Conservation (phyloP, 2,888 invertebrate genomes). For the Sinelater perroti region DNA sequence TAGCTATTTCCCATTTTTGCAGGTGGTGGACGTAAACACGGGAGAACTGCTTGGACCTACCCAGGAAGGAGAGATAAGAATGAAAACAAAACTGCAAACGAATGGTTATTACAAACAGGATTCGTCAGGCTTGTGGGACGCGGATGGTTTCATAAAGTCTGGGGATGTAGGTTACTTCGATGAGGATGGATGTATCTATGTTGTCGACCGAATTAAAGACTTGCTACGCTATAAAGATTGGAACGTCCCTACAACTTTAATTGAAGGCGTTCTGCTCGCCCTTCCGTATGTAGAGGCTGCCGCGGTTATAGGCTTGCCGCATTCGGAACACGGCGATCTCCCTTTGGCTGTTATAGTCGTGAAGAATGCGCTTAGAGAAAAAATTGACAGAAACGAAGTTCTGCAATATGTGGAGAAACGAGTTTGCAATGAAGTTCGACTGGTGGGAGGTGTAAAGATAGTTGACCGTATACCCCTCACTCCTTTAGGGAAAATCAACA, state of each 20-base stretch:
- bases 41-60: conserved; percentile 59
- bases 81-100: conserved; percentile 57
- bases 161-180: conserved; percentile 66
- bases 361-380: conserved; percentile 3
- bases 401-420: conserved; percentile 45
- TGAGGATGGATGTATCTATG: conserved; percentile 61
- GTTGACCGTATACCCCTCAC: conserved; percentile 47
- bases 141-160: conserved; percentile 63
- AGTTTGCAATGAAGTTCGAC: conserved; percentile 44
- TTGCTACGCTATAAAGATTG: conserved; percentile 54
- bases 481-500: conserved; percentile 49
- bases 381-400: conserved; percentile 45
- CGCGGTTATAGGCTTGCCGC: conserved; percentile 80
- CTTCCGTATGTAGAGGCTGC: conserved; percentile 79
- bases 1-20: no score
- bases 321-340: conserved; percentile 73
- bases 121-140: conserved; percentile 60
- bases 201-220: conserved; percentile 64
- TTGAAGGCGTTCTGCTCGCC: conserved; percentile 74
- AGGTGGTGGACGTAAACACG: conserved; percentile 58
- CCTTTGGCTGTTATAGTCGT: conserved; percentile 71
- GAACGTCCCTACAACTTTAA: conserved; percentile 77
- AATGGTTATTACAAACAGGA: conserved; percentile 62
- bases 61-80: conserved; percentile 63
- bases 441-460: conserved; percentile 52